These are phyloP conservation scores for Ctenomys sociabilis DNA, from an alignment of 2,113 vertebrate genomes.

Conservation along the genomic window DNA sequence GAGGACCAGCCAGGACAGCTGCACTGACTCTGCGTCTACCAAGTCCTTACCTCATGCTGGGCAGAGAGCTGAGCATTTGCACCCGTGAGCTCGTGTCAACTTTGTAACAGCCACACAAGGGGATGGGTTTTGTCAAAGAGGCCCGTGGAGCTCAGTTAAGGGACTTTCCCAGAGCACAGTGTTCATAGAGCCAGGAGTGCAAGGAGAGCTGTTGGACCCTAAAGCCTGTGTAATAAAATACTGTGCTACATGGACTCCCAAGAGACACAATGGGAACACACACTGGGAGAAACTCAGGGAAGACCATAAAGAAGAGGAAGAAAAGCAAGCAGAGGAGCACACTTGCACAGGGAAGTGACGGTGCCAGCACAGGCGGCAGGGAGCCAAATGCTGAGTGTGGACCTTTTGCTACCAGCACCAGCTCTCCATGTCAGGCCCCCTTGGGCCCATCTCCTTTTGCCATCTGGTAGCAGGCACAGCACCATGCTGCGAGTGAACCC, in stretches of 20 bases:
- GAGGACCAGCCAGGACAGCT: not conserved
- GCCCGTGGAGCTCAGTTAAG: not conserved
- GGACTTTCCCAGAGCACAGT: fast-evolving
- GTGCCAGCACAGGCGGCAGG: too few relatives aligned
- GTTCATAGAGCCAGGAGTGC: not conserved
- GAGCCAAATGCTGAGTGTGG: not conserved
- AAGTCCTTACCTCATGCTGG: not conserved
- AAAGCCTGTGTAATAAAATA: fast-evolving
- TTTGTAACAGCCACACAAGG: not conserved
- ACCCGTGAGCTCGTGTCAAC: not conserved
- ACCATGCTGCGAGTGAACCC: not conserved
- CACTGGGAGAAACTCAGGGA: not conserved
- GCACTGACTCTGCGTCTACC: fast-evolving
- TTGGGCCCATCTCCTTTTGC: not conserved
- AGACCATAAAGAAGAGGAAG: not conserved
- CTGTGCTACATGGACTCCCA: fast-evolving
- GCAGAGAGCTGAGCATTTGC: not conserved
- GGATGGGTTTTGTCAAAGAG: not conserved
- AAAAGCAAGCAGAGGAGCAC: not conserved
- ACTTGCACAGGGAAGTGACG: too few relatives aligned
- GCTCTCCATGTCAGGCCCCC: not conserved
- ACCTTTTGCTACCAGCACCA: too few relatives aligned
- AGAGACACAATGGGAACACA: too few relatives aligned
- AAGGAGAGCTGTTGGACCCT: not conserved
- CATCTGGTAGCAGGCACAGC: not conserved